Evolutionary conservation across 2,797 vertebrate species (phyloP), one percentile per base, ranked within the genome.

Genomic region (Rhynchonycteris naso): DNA sequence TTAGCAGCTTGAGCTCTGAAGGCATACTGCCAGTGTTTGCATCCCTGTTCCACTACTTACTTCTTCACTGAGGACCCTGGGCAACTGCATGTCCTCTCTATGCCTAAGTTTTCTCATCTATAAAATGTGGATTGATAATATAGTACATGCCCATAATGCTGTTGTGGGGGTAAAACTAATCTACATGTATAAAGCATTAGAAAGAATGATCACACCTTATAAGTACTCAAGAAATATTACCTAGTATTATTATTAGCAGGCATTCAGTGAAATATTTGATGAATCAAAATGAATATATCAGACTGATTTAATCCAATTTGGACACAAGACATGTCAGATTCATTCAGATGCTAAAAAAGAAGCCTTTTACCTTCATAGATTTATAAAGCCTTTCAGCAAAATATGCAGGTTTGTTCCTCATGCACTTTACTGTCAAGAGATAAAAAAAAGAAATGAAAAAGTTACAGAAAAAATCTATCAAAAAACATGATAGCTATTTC

Each of bases 341-440:
- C 88, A 79, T 61, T 87, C 68, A 84, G 47, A 90, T 11, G 16
- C 43, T 76, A 93, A 66, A 78, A 75, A 19, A 4, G 4, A 94
- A 18, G 54, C 33, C 22, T 50, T 30, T 99, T 98, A 99, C 99
- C 99, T 99, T 99, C 99, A 99, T 99, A 72, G 99, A 99, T 98
- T 99, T 99, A 97, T 99, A 99, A 81, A 99, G 97, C 59, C 99
- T 98, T 96, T 99, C 99, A 33, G 99, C 99, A 98, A 99, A 99
- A 98, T 99, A 99, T 0, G 98, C 98, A 0, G 98, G 97, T 95
- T 98, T 99, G 97, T 96, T 99, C 97, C 97, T 98, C 16, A 99
- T 2, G 97, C 99, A 99, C 95, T 99, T 99, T 61, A 99, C 99
- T 99, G 98, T 7, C 95, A 97, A 93, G 90, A 97, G 68, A 97